A percentile compares a stretch with the other conserved stretches of the same genome.
phyloP scores from a whole-genome alignment of 2,113 vertebrate species.

The Colossoma macropomum region DNA sequence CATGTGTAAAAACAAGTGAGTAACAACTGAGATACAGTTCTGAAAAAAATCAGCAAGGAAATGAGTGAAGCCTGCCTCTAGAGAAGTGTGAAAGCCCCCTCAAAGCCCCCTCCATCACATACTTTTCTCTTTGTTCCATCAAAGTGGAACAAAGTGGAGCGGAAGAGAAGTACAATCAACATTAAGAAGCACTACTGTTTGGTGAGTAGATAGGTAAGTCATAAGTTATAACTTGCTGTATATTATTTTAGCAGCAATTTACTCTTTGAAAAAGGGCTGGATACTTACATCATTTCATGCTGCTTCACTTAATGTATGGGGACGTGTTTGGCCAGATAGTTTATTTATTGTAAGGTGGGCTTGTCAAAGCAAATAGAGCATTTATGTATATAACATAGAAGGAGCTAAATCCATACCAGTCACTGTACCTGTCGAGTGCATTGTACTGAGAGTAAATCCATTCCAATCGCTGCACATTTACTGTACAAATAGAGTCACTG shows the following conservation, averaged over 20 bases:
- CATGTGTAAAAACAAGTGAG: neutral
- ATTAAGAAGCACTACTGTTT: neutral
- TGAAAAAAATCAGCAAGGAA: slow-evolving; percentile 48
- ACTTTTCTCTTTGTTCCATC: neutral
- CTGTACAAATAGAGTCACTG: too few species aligned
- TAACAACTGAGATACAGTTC: neutral
- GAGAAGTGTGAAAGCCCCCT: neutral
- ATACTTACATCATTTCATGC: neutral
- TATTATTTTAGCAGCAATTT: too few species aligned
- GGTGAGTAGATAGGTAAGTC: slow-evolving; percentile 14
- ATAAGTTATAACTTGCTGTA: neutral
- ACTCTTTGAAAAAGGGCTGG: neutral
- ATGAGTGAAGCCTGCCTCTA: slow-evolving; percentile 5
- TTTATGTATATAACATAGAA: too few species aligned
- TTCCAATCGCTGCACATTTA: too few species aligned
- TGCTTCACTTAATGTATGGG: neutral
- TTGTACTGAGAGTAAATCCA: too few species aligned
- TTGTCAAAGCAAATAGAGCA: too few species aligned
- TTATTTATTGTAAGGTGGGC: too few species aligned
- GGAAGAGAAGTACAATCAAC: neutral
- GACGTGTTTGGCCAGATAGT: too few species aligned
- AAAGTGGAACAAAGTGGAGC: neutral
- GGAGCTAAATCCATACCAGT: too few species aligned
- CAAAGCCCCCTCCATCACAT: neutral
- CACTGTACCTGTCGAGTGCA: too few species aligned